Evolutionary conservation across 2,797 vertebrate genomes (phyloP).

Genomic region (Pipistrellus kuhlii): DNA sequence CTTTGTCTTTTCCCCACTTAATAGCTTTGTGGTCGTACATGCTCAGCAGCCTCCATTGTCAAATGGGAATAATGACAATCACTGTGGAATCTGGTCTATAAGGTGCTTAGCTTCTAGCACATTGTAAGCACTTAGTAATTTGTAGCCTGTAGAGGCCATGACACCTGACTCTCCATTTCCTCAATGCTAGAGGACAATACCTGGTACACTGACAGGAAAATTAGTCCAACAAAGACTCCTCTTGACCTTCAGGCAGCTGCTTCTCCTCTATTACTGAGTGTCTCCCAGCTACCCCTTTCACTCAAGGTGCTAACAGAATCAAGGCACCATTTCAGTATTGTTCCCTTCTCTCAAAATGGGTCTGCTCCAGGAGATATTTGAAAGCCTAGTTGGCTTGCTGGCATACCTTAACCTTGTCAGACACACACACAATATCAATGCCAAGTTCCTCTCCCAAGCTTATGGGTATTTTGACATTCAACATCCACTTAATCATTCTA

Average conservation of each 20-base stretch:
- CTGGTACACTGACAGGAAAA: not conserved
- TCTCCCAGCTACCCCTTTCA: not conserved
- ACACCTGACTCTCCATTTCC: not conserved
- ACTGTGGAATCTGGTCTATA: not conserved
- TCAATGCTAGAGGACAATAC: not conserved
- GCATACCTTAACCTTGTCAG: not conserved
- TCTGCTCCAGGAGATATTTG: not conserved
- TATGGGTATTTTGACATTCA: not conserved
- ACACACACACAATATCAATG: not conserved
- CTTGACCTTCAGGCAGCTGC: not conserved
- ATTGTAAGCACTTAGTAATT: not conserved
- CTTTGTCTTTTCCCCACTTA: not conserved
- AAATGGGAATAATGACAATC: not conserved
- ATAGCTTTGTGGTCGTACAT: not conserved
- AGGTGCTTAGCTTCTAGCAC: not conserved
- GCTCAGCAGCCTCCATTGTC: not conserved
- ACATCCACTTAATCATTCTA: not conserved
- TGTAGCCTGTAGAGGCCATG: not conserved
- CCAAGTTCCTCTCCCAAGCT: not conserved
- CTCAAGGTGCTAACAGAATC: not conserved
- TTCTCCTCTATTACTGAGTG: not conserved
- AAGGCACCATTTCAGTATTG: not conserved
- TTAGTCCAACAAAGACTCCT: not conserved
- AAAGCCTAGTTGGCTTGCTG: not conserved
- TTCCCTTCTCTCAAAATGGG: not conserved